These are phyloP conservation scores for Pogonognathellus flavescens DNA, from an alignment of 1,140 invertebrate species.

Conservation along the genomic window DNA sequence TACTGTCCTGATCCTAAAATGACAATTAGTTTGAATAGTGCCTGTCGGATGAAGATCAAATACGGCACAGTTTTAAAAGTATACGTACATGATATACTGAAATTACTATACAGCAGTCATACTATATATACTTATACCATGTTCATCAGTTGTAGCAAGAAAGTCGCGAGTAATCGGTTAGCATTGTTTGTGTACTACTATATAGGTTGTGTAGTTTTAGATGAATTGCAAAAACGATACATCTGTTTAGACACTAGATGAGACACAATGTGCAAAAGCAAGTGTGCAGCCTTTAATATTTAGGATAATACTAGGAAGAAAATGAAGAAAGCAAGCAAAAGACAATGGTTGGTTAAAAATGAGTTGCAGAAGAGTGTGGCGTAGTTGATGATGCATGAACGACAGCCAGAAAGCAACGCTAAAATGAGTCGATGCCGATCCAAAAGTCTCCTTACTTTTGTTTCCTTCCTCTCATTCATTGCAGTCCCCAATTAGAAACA, in stretches of 20 bases:
- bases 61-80: too few species aligned
- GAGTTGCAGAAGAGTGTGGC: conserved; percentile 46
- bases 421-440: background rate
- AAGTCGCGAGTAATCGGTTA: too few species aligned
- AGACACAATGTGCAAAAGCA: background rate
- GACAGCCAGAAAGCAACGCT: background rate
- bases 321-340: background rate
- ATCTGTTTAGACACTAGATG: background rate
- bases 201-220: too few species aligned
- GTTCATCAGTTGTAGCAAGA: too few species aligned
- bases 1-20: too few species aligned
- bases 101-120: too few species aligned
- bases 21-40: too few species aligned
- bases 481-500: background rate
- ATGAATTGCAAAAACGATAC: too few species aligned
- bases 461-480: background rate
- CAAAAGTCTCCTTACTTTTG: background rate
- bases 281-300: background rate
- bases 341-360: conserved; percentile 28
- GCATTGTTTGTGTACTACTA: too few species aligned
- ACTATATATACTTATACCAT: too few species aligned
- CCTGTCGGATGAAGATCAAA: too few species aligned
- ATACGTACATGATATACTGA: too few species aligned
- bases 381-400: conserved; percentile 46
- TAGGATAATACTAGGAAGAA: background rate